Base-by-base conservation (phyloP, 2,113 vertebrate species). In the Nannobrachium achirus region DNA sequence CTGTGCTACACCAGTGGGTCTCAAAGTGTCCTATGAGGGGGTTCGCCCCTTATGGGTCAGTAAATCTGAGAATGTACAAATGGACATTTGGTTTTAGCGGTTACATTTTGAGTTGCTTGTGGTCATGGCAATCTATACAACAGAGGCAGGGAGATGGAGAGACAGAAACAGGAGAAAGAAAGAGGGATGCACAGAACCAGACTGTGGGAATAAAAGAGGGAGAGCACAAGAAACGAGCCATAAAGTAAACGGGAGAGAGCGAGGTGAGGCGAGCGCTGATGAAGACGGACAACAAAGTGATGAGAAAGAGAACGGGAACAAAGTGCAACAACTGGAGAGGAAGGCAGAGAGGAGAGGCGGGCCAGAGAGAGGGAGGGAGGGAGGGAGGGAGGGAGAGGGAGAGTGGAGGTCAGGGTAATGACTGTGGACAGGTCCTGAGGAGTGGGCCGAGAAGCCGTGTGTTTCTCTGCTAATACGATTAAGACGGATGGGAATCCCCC, bases 381-480 rank as follows among this genome's bases (percentile, higher is more conserved):
- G 15, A 64, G 11, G 57, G 49, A 57, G 19, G 39, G 11, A 53
- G 10, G 59, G 2, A n/a, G 15, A 69, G 70, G 60, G 50, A 41
- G 62, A 79, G 65, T 10, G 68, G 74, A 83, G 80, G 85, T 88
- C 86, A 85, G 84, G 75, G 79, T 87, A 86, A 89, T 87, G 70
- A 86, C 79, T 89, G 84, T 73, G 86, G 86, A 91, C 84, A 87
- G 85, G 90, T 86, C 77, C 86, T 86, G 78, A 87, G 80, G 85
- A 89, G 80, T 59, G 67, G 71, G 66, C 66, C 51, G 66, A 79
- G 72, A 67, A 75, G 69, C 77, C 59, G 56, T 63, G 73, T 81
- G 76, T 82, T 73, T 73, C 83, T 80, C 75, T 87, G 65, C 85
- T 89, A 90, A 92, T 90, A 85, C 78, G 86, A 92, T 91, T 91